Percentiles rank a stretch among this genome's conserved stretches.
Evolutionary conservation across 37 sponge, comb jelly and placozoan species (phyloP).

Genomic region (Spongia lamella): DNA sequence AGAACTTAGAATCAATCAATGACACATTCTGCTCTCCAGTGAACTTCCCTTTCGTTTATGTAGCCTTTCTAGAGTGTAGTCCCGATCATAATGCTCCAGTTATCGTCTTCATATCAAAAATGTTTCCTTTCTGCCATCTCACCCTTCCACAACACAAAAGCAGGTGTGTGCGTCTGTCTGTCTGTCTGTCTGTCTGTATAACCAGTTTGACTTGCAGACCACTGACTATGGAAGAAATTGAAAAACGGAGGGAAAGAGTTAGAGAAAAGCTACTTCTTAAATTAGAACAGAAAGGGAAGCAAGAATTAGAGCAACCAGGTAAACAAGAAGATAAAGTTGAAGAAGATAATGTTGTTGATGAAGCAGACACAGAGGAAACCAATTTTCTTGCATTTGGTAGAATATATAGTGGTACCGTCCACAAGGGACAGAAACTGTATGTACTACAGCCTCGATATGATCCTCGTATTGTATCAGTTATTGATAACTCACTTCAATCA

Average conservation of each 20-base stretch:
- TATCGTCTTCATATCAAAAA: conserved; percentile 88
- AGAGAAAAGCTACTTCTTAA: conserved; percentile 31
- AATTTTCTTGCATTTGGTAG: conserved; percentile 85
- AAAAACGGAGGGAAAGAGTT: conserved; percentile 50
- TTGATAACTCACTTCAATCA: conserved; percentile 13
- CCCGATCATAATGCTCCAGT: conserved; percentile 45
- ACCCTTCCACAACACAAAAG: conserved; percentile 63
- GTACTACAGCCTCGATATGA: conserved; percentile 86
- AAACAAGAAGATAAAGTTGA: background rate
- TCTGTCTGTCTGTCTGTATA: background rate
- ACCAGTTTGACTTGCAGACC: conserved; percentile 32
- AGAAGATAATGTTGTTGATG: background rate
- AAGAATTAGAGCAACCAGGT: background rate
- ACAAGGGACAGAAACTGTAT: conserved; percentile 65
- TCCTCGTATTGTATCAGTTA: conserved; percentile 36
- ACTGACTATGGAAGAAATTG: conserved; percentile 68
- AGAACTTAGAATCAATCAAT: background rate
- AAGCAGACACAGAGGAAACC: background rate
- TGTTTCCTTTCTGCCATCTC: conserved; percentile 64
- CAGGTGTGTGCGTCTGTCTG: conserved; percentile 34
- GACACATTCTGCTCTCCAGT: background rate
- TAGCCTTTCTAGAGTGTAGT: conserved; percentile 77
- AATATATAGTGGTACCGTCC: conserved; percentile 78
- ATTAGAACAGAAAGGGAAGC: background rate
- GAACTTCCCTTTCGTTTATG: background rate